phyloP scores from a whole-genome alignment of 2,888 invertebrate genomes.

The Leptinotarsa rubiginosa region DNA sequence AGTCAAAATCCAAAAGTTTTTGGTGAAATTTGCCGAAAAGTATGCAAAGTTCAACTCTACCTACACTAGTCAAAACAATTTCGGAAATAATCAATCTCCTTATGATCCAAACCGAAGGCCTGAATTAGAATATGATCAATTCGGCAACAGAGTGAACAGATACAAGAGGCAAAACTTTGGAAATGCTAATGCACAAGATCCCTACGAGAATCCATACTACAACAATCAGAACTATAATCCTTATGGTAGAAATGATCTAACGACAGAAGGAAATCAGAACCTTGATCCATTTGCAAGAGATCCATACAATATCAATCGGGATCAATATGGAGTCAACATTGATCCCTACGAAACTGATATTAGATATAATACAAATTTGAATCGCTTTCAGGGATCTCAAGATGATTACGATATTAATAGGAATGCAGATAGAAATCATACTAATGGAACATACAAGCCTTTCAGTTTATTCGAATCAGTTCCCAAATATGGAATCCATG shows the following conservation, averaged over 20 bases:
- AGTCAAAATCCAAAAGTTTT: slow-evolving; percentile 73
- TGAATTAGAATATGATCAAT: slow-evolving; percentile 49
- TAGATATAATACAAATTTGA: slow-evolving; percentile 37
- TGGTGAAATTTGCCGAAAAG: slow-evolving; percentile 72
- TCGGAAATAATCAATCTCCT: slow-evolving; percentile 18
- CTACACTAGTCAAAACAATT: slow-evolving; percentile 35
- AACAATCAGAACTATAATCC: slow-evolving; percentile 39
- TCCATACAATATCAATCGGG: slow-evolving; percentile 58
- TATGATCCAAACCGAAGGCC: slow-evolving; percentile 34
- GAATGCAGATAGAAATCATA: slow-evolving; percentile 10
- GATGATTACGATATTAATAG: slow-evolving; percentile 4
- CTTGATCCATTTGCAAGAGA: slow-evolving; percentile 55
- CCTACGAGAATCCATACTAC: slow-evolving; percentile 12
- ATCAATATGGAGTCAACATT: slow-evolving; percentile 60
- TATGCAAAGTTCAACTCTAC: slow-evolving; percentile 61
- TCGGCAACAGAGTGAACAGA: slow-evolving; percentile 49
- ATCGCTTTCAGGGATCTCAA: slow-evolving; percentile 26
- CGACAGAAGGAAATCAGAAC: slow-evolving; percentile 40
- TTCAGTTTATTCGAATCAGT: slow-evolving; percentile 82
- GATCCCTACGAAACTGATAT: slow-evolving; percentile 58
- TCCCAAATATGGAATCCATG: slow-evolving; percentile 74
- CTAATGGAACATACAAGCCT: slow-evolving; percentile 67
- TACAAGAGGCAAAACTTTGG: slow-evolving; percentile 54
- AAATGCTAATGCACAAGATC: slow-evolving; percentile 19
- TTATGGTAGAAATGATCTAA: slow-evolving; percentile 40